Evolutionary conservation across 2,797 vertebrate genomes (phyloP).

Genomic region (Phoebastria nigripes): DNA sequence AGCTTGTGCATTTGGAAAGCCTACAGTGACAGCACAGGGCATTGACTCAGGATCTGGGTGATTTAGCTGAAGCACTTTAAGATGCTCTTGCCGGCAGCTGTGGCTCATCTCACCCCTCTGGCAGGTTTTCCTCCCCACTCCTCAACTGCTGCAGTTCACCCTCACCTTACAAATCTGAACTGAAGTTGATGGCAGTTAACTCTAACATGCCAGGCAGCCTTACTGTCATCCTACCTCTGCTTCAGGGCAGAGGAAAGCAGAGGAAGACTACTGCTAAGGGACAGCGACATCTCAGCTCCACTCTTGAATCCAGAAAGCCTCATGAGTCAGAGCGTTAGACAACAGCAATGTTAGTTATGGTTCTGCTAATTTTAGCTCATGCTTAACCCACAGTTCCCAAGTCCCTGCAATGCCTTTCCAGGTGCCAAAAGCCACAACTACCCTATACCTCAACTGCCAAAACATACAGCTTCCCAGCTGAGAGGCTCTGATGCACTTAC

Average conservation of each 20-base stretch:
- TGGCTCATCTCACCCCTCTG: background rate
- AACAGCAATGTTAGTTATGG: background rate
- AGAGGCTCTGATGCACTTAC: background rate
- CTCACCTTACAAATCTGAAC: background rate
- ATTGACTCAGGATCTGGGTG: background rate
- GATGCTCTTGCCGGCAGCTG: background rate
- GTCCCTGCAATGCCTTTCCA: background rate
- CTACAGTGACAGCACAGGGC: background rate
- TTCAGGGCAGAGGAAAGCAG: background rate
- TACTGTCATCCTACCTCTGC: background rate
- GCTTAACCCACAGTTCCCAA: background rate
- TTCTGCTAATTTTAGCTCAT: constrained; percentile 37
- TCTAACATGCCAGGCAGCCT: background rate
- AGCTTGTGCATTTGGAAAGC: background rate
- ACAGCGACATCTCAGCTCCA: background rate
- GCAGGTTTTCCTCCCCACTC: background rate
- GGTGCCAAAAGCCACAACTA: constrained; percentile 29
- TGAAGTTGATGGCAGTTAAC: background rate
- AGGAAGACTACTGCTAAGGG: background rate
- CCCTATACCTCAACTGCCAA: background rate
- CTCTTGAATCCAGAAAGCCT: background rate
- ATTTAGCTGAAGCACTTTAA: background rate
- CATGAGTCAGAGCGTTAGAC: background rate
- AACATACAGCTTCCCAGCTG: background rate
- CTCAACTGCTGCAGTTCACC: background rate